Base-by-base conservation (phyloP, 37 sponge, comb jelly and placozoan species). In the Chondrosia reniformis region DNA sequence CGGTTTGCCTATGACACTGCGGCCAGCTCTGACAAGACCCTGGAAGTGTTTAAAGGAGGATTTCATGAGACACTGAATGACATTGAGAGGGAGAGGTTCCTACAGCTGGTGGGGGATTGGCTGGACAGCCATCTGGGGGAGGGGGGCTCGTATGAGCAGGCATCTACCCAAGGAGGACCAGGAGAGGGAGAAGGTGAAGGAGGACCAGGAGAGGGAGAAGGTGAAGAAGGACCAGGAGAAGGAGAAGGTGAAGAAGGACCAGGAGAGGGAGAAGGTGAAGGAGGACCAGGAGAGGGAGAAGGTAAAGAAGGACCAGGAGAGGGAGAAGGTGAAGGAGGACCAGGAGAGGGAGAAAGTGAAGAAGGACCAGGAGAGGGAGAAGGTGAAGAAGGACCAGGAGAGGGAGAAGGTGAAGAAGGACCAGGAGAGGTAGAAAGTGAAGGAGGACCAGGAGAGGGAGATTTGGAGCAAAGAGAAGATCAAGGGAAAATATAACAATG, bases 1-100 rank as follows among this genome's bases (percentile, higher is more conserved):
- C 75, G 82, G 33, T 82, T 85, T 33, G 62, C 67, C 33, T 38
- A 32, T 36, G 62, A 71, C 24, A 74, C 75, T 42, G 59, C 49
- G 12, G 33, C 64, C n/a, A 82, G 83, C 54, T 6, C 41, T 12
- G 86, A 89, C 45, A 81, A 84, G 66, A 81, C 75, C 6, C 78
- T 85, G 38, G 83, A 89, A 77, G 82, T 89, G 10, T 84, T 84
- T 81, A 59, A 77, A 19, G 86, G 65, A 12, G 42, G 64, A 19
- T 64, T 22, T 71, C 90, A 89, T 77, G 90, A 85, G 45, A 22
- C 69, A 2, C 83, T 85, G 34, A 80, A 89, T 79, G 90, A 89
- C 43, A 55, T 37, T 7, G 84, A 81, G n/a, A 86, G 81, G 41
- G 82, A 85, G 49, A 81, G 79, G 55, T 86, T 80, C 24, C 21